Conservation (phyloP, 2,113 vertebrate genomes). For the Ceyx melanurus region DNA sequence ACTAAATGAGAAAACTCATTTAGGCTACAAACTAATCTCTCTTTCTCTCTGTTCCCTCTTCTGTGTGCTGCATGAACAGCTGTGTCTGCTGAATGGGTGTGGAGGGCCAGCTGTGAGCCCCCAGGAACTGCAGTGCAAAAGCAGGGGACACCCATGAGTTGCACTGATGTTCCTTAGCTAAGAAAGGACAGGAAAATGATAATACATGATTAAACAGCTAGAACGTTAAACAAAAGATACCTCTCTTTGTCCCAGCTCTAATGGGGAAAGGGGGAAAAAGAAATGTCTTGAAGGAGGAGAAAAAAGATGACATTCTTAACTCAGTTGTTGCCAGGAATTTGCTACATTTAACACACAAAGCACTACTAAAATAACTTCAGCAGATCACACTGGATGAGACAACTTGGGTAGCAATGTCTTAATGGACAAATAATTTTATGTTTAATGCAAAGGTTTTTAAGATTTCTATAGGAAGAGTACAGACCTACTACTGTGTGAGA, state of each 20-base stretch:
- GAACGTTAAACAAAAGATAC: neutral
- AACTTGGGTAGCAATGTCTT: neutral
- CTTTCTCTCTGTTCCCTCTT: neutral
- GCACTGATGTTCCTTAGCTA: neutral
- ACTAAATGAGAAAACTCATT: constrained; percentile 28
- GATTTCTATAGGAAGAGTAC: neutral
- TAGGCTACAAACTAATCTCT: constrained; percentile 21
- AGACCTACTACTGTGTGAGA: neutral
- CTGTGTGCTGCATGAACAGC: neutral
- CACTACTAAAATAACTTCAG: neutral
- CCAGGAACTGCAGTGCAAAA: neutral
- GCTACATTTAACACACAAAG: neutral
- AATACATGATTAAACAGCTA: neutral
- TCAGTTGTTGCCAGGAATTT: neutral
- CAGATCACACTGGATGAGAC: neutral
- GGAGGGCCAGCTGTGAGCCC: neutral
- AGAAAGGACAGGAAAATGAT: neutral
- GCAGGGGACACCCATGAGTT: neutral
- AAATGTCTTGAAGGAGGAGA: neutral
- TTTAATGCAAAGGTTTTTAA: neutral
- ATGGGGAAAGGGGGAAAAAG: neutral
- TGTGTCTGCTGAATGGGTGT: neutral
- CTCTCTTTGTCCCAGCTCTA: neutral
- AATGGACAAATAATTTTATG: neutral
- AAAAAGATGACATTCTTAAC: neutral